phyloP scores from a whole-genome alignment of 2,888 invertebrate genomes.

The Pristionchus entomophagus region DNA sequence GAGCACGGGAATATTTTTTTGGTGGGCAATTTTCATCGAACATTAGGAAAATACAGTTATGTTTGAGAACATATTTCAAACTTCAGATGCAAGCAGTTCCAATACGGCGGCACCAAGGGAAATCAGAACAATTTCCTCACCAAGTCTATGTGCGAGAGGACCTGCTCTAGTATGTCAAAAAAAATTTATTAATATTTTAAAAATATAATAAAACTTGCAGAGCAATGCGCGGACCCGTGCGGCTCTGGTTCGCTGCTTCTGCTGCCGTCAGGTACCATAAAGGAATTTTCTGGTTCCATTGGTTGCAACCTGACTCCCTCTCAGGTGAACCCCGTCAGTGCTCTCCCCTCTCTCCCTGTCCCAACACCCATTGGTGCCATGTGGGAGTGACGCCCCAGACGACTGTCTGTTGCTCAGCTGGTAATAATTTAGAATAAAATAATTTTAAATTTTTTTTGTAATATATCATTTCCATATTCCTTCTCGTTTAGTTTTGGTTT shows the following conservation, averaged over 20 bases:
- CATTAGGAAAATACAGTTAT: too few species aligned
- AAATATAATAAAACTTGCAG: constrained; percentile 49
- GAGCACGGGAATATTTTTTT: too few species aligned
- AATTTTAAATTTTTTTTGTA: background rate
- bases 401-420: constrained; percentile 74
- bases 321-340: constrained; percentile 58
- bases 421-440: constrained; percentile 48
- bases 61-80: too few species aligned
- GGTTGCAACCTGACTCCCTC: constrained; percentile 59
- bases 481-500: too few species aligned
- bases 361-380: constrained; percentile 70
- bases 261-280: constrained; percentile 55
- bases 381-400: constrained; percentile 71
- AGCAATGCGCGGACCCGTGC: constrained; percentile 71
- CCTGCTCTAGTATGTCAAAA: constrained; percentile 59
- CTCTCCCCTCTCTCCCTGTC: constrained; percentile 59
- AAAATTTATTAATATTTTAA: background rate
- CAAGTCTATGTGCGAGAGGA: constrained; percentile 70
- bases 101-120: constrained; percentile 71
- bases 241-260: constrained; percentile 69
- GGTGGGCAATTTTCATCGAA: too few species aligned
- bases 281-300: constrained; percentile 55
- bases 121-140: constrained; percentile 75
- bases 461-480: too few species aligned
- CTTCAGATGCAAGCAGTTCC: constrained; percentile 72